phyloP scores from a whole-genome alignment of 2,888 invertebrate genomes.

The Hirtodrosophila duncani region DNA sequence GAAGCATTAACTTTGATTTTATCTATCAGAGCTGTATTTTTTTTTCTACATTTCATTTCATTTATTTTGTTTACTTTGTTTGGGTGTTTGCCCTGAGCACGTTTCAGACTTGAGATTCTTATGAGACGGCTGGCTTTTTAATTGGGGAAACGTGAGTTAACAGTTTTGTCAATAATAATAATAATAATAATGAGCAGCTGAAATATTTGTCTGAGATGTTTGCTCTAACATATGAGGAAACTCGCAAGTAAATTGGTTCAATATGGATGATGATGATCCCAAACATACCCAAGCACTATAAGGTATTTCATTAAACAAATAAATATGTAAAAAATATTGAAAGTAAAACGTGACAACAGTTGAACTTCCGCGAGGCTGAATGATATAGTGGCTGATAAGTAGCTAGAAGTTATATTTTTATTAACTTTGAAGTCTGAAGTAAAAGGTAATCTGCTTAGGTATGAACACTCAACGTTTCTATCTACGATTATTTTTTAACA shows the following conservation, averaged over 20 bases:
- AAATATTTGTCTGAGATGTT: constrained; percentile 30
- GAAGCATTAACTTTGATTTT: constrained; percentile 56
- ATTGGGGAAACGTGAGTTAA: constrained; percentile 69
- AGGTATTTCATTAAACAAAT: constrained; percentile 34
- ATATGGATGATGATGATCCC: constrained; percentile 24
- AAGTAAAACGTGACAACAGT: no score
- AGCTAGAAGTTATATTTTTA: no score
- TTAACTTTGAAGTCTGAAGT: no score
- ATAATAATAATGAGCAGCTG: constrained; percentile 55
- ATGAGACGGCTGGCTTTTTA: constrained; percentile 26
- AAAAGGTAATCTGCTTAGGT: no score
- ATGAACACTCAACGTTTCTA: no score
- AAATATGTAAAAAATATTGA: constrained; percentile 27
- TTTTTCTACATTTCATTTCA: constrained; percentile 2
- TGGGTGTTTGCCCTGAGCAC: constrained; percentile 54
- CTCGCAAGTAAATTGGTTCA: constrained; percentile 62
- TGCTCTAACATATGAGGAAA: constrained; percentile 49
- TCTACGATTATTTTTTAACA: no score
- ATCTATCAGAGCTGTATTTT: constrained; percentile 10
- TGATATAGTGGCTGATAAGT: no score
- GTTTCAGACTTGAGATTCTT: constrained; percentile 56
- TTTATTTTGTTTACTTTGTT: constrained; percentile 25
- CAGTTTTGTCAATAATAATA: no score
- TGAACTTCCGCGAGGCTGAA: no score
- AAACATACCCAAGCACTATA: constrained; percentile 15